Conservation (phyloP, 2,888 invertebrate genomes). For the Serripes groenlandicus region DNA sequence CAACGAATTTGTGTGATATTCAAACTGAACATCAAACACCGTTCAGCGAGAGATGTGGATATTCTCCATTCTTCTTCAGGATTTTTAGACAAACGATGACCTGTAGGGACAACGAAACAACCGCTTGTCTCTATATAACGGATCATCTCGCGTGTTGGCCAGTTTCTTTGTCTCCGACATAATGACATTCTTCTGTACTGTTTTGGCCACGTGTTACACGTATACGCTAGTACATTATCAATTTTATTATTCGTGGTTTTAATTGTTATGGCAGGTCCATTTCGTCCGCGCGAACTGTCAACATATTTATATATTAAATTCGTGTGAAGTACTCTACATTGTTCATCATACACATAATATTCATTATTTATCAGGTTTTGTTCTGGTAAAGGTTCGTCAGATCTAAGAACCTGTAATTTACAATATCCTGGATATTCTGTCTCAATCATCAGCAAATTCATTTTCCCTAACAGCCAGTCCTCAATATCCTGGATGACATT, state of each 20-base stretch:
- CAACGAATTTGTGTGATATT: too few species aligned
- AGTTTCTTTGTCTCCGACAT: background rate
- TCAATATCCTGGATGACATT: constrained; percentile 7
- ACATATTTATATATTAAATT: background rate
- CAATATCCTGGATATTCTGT: background rate
- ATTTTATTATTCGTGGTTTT: background rate
- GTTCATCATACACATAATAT: background rate
- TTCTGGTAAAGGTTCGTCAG: background rate
- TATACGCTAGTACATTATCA: background rate
- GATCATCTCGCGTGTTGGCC: background rate
- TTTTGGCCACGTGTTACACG: constrained; percentile 9
- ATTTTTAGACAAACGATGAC: background rate
- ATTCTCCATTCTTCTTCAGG: background rate
- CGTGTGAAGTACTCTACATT: background rate
- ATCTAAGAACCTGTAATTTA: background rate
- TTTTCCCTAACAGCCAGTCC: constrained; percentile 12
- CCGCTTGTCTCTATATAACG: background rate
- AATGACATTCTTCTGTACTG: background rate
- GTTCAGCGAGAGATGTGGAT: constrained; percentile 10
- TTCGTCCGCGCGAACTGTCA: background rate
- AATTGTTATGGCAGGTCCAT: constrained; percentile 1
- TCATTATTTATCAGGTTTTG: background rate
- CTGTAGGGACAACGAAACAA: background rate
- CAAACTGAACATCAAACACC: constrained; percentile 32
- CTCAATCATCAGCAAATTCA: constrained; percentile 15